Base-by-base conservation (phyloP, 2,888 invertebrate species). In the Byasa hedistus region DNA sequence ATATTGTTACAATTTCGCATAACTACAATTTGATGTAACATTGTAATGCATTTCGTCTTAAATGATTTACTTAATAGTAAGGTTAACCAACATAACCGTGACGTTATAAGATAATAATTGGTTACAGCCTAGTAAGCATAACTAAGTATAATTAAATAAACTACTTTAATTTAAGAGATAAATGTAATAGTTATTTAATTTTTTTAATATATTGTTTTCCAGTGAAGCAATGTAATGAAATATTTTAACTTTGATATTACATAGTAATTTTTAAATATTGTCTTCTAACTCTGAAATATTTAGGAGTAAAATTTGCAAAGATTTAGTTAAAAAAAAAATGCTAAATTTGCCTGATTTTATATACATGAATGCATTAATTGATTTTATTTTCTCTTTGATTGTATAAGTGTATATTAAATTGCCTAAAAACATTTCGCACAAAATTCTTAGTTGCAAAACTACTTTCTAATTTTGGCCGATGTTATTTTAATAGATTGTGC, bases 51-150 rank as follows among this genome's bases (percentile, higher is more conserved):
- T 19, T 44, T 52, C 64, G 59, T 64, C 54, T 57, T 61, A 54
- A 61, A 61, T 19, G 17, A 54, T 39, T 55, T 61, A 61, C 36
- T 54, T 63, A 63, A 48, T 22, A 63, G 27, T 27, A 51, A 63
- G 44, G 63, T 63, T 51, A 12, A n/a, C n/a, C n/a, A 2, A 63
- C 5, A 19, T 24, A 8, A 21, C 62, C 56, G 55, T 56, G 44
- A 57, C 57, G 55, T 56, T 57, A 57, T 63, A 58, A 58, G 23
- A 58, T 57, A 19, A 48, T 27, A 56, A 12, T 62, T 56, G n/a
- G 56, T 56, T 39, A 56, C 48, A 44, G 48, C 27, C 55, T 62
- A 56, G 19, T 62, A 62, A 56, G 56, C 56, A 62, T 56, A 55
- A 8, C 36, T 54, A 54, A 54, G 32, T 7, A 10, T 32, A 32